Percentiles rank a stretch among this genome's conserved stretches.
These are phyloP conservation scores for Onychorhynchus coronatus DNA, from an alignment of 2,113 vertebrate genomes.

Conservation along the genomic window DNA sequence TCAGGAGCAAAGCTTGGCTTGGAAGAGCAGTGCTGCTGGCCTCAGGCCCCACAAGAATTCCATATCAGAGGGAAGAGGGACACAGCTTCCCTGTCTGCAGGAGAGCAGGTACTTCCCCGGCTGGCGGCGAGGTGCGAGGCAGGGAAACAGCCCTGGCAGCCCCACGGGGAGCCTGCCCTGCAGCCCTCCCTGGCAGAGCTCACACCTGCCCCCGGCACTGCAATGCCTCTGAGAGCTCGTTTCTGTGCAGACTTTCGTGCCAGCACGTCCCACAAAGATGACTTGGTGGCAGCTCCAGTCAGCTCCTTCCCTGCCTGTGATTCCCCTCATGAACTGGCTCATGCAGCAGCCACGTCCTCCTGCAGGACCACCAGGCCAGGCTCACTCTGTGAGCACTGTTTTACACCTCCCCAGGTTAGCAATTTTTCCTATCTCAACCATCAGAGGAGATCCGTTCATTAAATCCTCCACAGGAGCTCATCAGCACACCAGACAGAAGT, in stretches of 20 bases:
- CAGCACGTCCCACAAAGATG: neutral
- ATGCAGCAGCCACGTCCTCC: neutral
- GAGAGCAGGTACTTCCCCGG: constrained; percentile 17
- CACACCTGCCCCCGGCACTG: neutral
- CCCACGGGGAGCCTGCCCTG: neutral
- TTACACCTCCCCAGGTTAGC: constrained; percentile 25
- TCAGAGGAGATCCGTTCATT: constrained; percentile 19
- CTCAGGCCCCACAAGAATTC: neutral
- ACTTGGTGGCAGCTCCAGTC: neutral
- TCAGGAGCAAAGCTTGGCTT: neutral
- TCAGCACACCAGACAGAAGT: neutral
- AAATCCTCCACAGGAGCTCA: constrained; percentile 22
- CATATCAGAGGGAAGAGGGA: constrained; percentile 10
- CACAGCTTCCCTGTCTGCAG: constrained; percentile 27
- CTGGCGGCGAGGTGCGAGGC: neutral
- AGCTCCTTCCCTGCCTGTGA: neutral
- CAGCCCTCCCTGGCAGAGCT: neutral
- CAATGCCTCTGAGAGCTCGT: neutral
- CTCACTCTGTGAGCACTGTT: rapidly evolving
- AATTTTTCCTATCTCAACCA: constrained; percentile 39
- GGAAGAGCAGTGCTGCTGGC: neutral
- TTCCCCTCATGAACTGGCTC: neutral
- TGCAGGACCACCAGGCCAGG: neutral
- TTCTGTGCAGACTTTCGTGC: neutral
- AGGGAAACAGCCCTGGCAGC: neutral